phyloP scores from a whole-genome alignment of 2,113 vertebrate genomes.

The Romanogobio albipinnatus region DNA sequence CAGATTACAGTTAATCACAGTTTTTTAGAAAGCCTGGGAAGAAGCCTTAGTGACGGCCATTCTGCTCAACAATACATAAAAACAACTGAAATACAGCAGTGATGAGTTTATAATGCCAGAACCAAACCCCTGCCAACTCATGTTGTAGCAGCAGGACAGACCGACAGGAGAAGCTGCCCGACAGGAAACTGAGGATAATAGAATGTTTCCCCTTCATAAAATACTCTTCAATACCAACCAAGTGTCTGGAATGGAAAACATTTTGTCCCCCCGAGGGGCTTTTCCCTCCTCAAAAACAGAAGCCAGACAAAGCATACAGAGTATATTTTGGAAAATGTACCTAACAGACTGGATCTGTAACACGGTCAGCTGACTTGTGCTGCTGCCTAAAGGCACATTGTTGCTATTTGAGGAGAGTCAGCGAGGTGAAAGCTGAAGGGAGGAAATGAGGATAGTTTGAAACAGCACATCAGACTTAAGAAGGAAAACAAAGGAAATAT shows the following conservation, averaged over 20 bases:
- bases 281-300: slow-evolving; percentile 48
- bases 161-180: slow-evolving; percentile 40
- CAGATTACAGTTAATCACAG: too few relatives aligned
- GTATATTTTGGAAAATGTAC: slow-evolving; percentile 58
- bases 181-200: slow-evolving; percentile 67
- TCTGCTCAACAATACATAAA: background rate
- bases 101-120: background rate
- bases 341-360: slow-evolving; percentile 49
- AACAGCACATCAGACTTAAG: slow-evolving; percentile 19
- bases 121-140: background rate
- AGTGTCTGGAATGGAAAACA: slow-evolving; percentile 55
- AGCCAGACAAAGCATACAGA: slow-evolving; percentile 19
- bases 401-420: slow-evolving; percentile 26
- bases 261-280: slow-evolving; percentile 55
- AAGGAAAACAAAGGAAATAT: slow-evolving; percentile 25
- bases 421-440: background rate
- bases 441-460: slow-evolving; percentile 7
- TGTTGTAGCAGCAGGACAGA: slow-evolving; percentile 3
- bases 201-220: slow-evolving; percentile 65
- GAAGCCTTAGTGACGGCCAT: too few relatives aligned
- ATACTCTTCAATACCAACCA: slow-evolving; percentile 50
- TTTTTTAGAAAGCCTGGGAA: too few relatives aligned
- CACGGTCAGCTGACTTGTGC: slow-evolving; percentile 57
- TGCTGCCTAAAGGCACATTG: background rate
- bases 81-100: background rate